Percentiles rank a stretch among this genome's conserved stretches.
phyloP scores from a whole-genome alignment of 2,888 invertebrate genomes.

The Atethmia centrago region DNA sequence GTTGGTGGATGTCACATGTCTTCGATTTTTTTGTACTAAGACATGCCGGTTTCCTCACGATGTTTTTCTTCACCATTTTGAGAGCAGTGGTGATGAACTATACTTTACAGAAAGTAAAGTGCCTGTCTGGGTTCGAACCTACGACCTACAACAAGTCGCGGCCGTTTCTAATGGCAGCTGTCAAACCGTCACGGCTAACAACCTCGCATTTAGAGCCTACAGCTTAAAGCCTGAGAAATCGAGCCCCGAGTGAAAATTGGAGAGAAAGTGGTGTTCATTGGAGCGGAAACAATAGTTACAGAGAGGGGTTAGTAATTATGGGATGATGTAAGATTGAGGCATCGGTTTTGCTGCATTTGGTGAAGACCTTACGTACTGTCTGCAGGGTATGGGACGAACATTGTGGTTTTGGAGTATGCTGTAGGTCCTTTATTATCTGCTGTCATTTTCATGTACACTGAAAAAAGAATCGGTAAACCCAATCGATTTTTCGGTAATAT shows the following conservation, averaged over 20 bases:
- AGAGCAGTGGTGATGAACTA: too few species aligned
- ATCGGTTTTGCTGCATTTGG: slow-evolving; percentile 1
- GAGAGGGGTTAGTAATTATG: slow-evolving; percentile 50
- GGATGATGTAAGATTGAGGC: slow-evolving; percentile 34
- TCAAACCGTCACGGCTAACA: slow-evolving; percentile 37
- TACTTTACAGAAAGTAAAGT: too few species aligned
- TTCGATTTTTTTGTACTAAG: too few species aligned
- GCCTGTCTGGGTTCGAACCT: too few species aligned
- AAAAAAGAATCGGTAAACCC: too few species aligned
- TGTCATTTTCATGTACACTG: background rate
- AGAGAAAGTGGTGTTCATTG: slow-evolving; percentile 63
- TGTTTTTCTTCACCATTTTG: too few species aligned
- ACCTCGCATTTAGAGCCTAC: slow-evolving; percentile 28
- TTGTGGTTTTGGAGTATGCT: too few species aligned
- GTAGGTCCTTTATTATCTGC: background rate
- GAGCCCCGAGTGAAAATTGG: slow-evolving; percentile 59
- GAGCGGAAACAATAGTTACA: slow-evolving; percentile 67
- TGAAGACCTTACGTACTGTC: background rate
- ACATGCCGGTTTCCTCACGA: too few species aligned
- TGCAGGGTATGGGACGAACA: too few species aligned
- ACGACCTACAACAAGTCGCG: too few species aligned
- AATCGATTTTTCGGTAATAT: too few species aligned
- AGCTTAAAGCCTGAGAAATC: slow-evolving; percentile 63
- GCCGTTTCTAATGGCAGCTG: background rate
- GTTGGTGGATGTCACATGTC: too few species aligned